Base-by-base conservation (phyloP, 2,888 invertebrate species). In the Meta bourneti region DNA sequence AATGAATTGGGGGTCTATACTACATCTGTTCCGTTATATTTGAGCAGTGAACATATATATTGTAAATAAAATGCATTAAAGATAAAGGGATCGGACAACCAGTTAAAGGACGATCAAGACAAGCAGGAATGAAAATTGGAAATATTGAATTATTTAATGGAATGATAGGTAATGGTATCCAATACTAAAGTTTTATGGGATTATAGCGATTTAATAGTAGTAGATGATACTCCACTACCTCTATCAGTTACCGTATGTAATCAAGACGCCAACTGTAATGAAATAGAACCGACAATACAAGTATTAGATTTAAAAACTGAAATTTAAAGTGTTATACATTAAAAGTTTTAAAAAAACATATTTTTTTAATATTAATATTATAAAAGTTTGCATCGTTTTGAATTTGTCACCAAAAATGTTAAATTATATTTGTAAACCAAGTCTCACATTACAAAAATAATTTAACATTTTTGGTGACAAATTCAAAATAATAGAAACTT, bases 111-210 rank as follows among this genome's bases (percentile, higher is more conserved):
- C 75, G 89, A 19, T 89, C 89, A 0, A 89, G 89, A 82, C 16
- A 74, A 69, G 89, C 82, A 0, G 89, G 89, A 7, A 89, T 89
- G 89, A 82, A 34, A 82, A 19, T 49, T 51, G 82, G 89, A n/a
- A 81, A 82, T n/a, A 89, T 89, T 82, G 89, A 89, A 89, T 6
- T 77, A 13, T 70, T 79, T 13, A 89, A 89, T 74, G 74, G 89
- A 7, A 20, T 75, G 8, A 81, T 52, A 34, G 89, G 82, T 11
- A 82, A 75, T 19, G 89, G 89, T 0, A 69, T 49, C 54, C 20
- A 75, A 34, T n/a, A 75, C 81, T 75, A 82, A 89, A n/a, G 69
- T 71, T 13, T 20, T 81, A 6, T 48, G 70, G 13, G 88, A 88
- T 74, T 52, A 88, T 88, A 52, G 80, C 11, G 81, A 88, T 71